phyloP scores from a whole-genome alignment of 2,888 invertebrate species.

The Brachynemurus nebulosus region DNA sequence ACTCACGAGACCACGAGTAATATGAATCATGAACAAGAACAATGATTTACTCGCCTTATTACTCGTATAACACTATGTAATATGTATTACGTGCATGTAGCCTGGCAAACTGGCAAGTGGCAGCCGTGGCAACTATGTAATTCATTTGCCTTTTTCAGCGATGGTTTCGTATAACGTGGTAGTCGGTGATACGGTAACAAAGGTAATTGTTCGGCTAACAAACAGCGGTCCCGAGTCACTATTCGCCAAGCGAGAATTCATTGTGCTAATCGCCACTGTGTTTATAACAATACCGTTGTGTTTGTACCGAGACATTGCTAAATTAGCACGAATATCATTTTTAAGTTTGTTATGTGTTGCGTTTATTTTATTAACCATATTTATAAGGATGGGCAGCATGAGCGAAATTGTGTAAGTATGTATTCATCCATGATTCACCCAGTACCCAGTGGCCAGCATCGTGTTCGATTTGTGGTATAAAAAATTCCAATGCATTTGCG shows the following conservation, averaged over 20 bases:
- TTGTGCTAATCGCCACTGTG: conserved; percentile 57
- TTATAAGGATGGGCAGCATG: conserved; percentile 43
- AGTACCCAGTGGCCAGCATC: too few species aligned
- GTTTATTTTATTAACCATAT: conserved; percentile 54
- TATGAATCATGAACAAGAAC: too few species aligned
- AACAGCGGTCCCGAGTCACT: conserved; percentile 38
- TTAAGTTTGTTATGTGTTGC: conserved; percentile 55
- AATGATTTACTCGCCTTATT: too few species aligned
- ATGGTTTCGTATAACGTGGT: conserved; percentile 83
- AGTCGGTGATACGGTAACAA: conserved; percentile 73
- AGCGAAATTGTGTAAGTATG: conserved; percentile 47
- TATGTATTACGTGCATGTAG: too few species aligned
- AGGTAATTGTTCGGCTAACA: conserved; percentile 59
- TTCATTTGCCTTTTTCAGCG: conserved; percentile 39
- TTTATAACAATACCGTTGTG: conserved; percentile 66
- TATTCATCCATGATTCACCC: too few species aligned
- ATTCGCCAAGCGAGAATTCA: conserved; percentile 47
- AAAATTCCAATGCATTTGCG: too few species aligned
- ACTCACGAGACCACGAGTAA: too few species aligned
- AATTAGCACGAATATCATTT: conserved; percentile 53
- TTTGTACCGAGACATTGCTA: conserved; percentile 59
- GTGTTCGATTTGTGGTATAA: background rate
- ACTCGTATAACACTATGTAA: too few species aligned
- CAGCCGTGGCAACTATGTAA: too few species aligned
- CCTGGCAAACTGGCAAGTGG: too few species aligned